A percentile compares a stretch with the other conserved stretches of the same genome.
Conservation (phyloP, 2,113 vertebrate genomes). For the Colius striatus region DNA sequence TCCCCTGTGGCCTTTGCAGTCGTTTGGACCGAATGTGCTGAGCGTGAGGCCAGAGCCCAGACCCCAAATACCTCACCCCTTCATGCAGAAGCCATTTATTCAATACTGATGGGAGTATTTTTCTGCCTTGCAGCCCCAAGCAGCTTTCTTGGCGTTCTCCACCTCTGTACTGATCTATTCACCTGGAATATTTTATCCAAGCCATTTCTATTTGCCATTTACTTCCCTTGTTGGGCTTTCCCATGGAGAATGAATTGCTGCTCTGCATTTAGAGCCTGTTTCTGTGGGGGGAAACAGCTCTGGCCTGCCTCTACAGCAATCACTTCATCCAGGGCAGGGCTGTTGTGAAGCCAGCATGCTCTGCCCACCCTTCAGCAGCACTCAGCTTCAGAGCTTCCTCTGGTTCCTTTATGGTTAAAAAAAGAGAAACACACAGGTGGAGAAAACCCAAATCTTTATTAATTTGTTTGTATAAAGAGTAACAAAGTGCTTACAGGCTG, state of each 20-base stretch:
- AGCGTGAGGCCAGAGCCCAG: no score
- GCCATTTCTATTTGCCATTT: background rate
- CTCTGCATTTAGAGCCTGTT: background rate
- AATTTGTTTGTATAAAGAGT: slow-evolving; percentile 79
- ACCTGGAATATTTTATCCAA: background rate
- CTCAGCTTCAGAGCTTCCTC: background rate
- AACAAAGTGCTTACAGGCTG: slow-evolving; percentile 80
- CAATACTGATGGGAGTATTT: no score
- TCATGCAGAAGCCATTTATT: no score
- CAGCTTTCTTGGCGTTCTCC: background rate
- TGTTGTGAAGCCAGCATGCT: background rate
- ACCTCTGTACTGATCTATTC: background rate
- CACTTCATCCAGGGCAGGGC: background rate
- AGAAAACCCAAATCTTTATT: slow-evolving; percentile 56
- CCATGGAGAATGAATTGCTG: slow-evolving; percentile 19
- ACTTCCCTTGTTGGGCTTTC: background rate
- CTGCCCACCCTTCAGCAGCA: background rate
- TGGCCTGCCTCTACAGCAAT: background rate
- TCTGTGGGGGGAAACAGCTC: background rate
- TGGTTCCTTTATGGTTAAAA: background rate
- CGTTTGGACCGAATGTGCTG: no score
- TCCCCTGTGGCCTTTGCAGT: no score
- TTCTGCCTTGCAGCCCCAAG: background rate
- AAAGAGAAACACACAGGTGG: background rate
- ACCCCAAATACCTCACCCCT: no score